Percentiles rank a stretch among this genome's conserved stretches.
These are phyloP conservation scores for Phengaris arion DNA, from an alignment of 2,888 invertebrate genomes.

Conservation along the genomic window DNA sequence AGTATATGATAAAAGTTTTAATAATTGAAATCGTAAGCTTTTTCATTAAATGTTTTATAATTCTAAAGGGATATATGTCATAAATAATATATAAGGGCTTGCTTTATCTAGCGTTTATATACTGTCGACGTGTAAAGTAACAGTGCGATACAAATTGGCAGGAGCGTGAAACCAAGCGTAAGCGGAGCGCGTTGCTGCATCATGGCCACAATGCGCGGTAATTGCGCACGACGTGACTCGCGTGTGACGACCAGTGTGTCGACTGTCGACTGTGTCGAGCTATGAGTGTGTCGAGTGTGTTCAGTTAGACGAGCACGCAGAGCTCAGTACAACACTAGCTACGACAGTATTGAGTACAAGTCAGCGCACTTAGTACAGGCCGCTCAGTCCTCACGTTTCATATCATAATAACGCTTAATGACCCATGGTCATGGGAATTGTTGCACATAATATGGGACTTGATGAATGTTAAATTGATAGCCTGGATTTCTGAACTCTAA, in stretches of 20 bases:
- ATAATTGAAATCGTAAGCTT: no score
- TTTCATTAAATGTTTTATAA: no score
- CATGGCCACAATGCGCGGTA: constrained; percentile 29
- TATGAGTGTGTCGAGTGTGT: not conserved
- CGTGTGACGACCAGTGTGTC: constrained; percentile 16
- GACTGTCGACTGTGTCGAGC: not conserved
- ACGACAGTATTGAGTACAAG: not conserved
- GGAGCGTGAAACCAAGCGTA: constrained; percentile 55
- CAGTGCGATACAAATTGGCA: constrained; percentile 58
- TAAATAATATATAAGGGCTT: no score
- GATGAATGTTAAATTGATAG: not conserved
- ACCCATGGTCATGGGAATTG: constrained; percentile 18
- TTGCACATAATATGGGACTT: not conserved
- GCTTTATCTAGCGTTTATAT: not conserved
- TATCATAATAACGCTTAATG: constrained; percentile 19
- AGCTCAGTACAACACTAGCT: not conserved
- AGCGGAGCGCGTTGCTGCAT: constrained; percentile 30
- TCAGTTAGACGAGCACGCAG: not conserved
- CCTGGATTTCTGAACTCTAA: not conserved
- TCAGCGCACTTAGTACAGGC: not conserved
- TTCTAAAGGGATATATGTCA: no score
- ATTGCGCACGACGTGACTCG: constrained; percentile 29
- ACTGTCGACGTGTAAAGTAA: constrained; percentile 9
- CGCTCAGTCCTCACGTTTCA: not conserved
- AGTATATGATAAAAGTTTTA: no score